Evolutionary conservation across 1,140 invertebrate species (phyloP), one percentile per base, ranked within the genome.

Genomic region (Camponotus vicinus): DNA sequence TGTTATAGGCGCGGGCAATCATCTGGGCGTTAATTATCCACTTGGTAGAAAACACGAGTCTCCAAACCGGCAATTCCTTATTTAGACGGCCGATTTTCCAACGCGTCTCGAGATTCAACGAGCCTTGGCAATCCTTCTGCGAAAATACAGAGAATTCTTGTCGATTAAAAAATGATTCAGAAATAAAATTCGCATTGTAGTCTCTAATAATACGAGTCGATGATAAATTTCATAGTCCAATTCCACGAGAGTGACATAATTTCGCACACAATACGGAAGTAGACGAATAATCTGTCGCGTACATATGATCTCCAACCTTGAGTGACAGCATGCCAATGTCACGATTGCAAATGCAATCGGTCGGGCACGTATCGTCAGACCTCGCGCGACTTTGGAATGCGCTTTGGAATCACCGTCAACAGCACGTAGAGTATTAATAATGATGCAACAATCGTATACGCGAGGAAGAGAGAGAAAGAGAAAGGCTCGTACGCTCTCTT

Each of bases 21-120:
- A 79, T 55, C 21, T 61, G 55, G 82, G 9, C 63, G 59, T 5
- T 75, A 76, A 85, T 85, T 73, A 67, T 79, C 57, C 85, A 71
- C 64, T 45, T 63, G 55, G 88, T 73, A 49, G 15, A 27, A 67
- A 75, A 59, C 49, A 64, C 55, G 40, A 69, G 32, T 75, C 67
- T 85, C 52, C 45, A 83, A 84, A 45, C 52, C 76, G 37, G n/a
- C 34, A 79, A 45, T 49, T 71, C 52, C 45, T 21, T 45, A 21
- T 66, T 88, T 82, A 84, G 21, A 18, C 32, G 21, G 18, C 2
- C 34, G 77, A 78, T 78, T 85, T 55, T 55, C 52, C n/a, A 59
- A 45, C 59, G 45, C 13, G 45, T 15, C 49, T 3, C 49, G 4
- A 52, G n/a, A 55, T 21, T 76, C 55, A 64, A 13, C 45, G 27